Evolutionary conservation across 2,113 vertebrate genomes (phyloP).

Genomic region (Sinosuthora webbiana): DNA sequence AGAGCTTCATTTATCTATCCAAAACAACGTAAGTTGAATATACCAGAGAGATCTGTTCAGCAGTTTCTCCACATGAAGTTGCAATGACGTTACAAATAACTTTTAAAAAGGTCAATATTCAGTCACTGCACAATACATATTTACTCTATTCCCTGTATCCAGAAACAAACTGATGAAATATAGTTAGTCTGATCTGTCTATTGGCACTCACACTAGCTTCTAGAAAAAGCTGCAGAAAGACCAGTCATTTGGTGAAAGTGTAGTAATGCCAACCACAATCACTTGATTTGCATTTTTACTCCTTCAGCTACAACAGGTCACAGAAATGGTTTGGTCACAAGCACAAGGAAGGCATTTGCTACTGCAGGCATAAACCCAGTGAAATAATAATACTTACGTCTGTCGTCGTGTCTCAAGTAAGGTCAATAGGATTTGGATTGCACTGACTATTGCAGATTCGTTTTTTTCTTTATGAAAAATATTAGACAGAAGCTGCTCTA

Average conservation of each 20-base stretch:
- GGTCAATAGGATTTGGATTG: slow-evolving; percentile 95
- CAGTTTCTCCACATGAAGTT: background rate
- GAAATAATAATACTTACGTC: slow-evolving; percentile 78
- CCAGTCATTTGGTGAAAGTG: background rate
- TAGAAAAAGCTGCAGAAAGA: background rate
- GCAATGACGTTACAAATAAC: background rate
- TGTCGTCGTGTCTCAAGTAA: slow-evolving; percentile 95
- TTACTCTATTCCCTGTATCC: background rate
- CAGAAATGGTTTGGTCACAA: background rate
- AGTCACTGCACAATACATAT: background rate
- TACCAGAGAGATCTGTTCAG: background rate
- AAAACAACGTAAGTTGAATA: rapidly evolving
- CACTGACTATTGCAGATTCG: slow-evolving; percentile 96
- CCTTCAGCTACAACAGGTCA: background rate
- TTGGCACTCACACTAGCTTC: background rate
- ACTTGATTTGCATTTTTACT: background rate
- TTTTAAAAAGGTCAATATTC: background rate
- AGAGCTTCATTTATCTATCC: background rate
- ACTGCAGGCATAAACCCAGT: background rate
- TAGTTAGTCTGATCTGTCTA: background rate
- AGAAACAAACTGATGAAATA: background rate
- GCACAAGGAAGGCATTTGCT: background rate
- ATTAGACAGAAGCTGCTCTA: slow-evolving; percentile 93
- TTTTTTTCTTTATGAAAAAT: slow-evolving; percentile 97
- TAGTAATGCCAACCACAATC: background rate